Base-by-base conservation (phyloP, 2,797 vertebrate genomes). In the Eulemur coronatus region DNA sequence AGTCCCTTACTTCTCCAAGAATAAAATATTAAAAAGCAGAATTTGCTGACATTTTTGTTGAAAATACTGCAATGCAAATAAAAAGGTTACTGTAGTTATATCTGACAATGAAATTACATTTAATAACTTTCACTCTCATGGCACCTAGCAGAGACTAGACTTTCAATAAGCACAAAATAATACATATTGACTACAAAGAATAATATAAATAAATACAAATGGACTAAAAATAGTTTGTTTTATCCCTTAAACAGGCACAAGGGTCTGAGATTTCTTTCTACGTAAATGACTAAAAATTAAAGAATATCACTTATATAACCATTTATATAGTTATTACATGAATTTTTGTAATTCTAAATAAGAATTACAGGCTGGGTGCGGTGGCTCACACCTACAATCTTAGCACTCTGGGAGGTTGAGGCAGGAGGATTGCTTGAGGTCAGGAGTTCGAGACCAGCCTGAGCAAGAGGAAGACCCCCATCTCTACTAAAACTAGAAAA, bases 11-110 rank as follows among this genome's bases (percentile, higher is more conserved):
- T 89, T 92, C 10, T 18, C 28, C 38, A 90, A 82, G 33, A 91
- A 89, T 59, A 76, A 84, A 95, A 95, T 89, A 76, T 72, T 79
- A 87, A 84, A 95, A 92, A 78, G 35, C 13, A 81, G 14, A 92
- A 94, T 72, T 89, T 50, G 50, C n/a, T 65, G 28, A 43, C 4
- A 84, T 89, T 97, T 88, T 91, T 94, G 26, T 85, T 75, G 41
- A 78, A 94, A 90, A 84, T 78, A 88, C 15, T 69, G 12, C 52
- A 76, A 93, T 61, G 43, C 41, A 94, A 95, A 95, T 41, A 67
- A 67, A 88, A 95, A 69, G 22, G 22, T 61, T 87, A 81, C 50
- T 80, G 30, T 59, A 84, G 86, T 79, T 84, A 92, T 4, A 94
- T 41, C 57, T 95, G 50, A 91, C 13, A 78, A 50, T 46, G 33